phyloP scores from a whole-genome alignment of 1,140 invertebrate species.

The Pogonomyrmex californicus region DNA sequence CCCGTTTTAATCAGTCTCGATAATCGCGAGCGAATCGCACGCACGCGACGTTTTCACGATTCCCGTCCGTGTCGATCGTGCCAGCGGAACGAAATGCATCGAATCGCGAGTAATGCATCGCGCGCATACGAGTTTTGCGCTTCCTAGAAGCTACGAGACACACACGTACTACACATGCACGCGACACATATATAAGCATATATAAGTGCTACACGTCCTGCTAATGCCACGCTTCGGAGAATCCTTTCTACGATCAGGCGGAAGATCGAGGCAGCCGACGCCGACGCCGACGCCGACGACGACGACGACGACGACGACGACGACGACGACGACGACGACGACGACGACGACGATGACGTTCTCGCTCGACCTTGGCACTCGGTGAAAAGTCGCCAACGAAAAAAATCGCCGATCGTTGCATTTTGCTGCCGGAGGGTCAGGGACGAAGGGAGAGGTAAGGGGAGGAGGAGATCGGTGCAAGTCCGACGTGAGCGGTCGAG shows the following conservation, averaged over 20 bases:
- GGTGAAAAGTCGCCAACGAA: slow-evolving; percentile 57
- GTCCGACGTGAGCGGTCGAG: slow-evolving; percentile 23
- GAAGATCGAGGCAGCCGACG: slow-evolving; percentile 44
- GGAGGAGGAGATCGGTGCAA: not conserved
- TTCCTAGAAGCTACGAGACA: slow-evolving; percentile 34
- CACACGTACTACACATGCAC: not conserved
- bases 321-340: not conserved
- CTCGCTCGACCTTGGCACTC: slow-evolving; percentile 46
- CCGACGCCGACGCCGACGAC: not conserved
- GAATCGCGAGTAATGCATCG: slow-evolving; percentile 6
- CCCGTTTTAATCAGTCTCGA: slow-evolving; percentile 10
- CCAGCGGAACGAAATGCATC: not conserved
- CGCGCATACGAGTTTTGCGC: not conserved
- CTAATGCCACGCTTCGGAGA: slow-evolving; percentile 45
- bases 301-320: not conserved
- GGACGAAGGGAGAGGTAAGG: not conserved
- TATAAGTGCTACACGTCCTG: not conserved
- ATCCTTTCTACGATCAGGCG: slow-evolving; percentile 45
- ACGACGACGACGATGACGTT: slow-evolving; percentile 6
- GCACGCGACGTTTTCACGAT: not conserved
- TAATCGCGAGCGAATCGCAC: slow-evolving; percentile 8
- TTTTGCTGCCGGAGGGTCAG: not conserved
- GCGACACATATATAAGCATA: no score
- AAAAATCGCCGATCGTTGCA: slow-evolving; percentile 31
- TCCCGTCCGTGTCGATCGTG: not conserved